A percentile compares a stretch with the other conserved stretches of the same genome.
These are phyloP conservation scores for Platysteira castanea DNA, from an alignment of 2,113 vertebrate genomes.

Conservation along the genomic window DNA sequence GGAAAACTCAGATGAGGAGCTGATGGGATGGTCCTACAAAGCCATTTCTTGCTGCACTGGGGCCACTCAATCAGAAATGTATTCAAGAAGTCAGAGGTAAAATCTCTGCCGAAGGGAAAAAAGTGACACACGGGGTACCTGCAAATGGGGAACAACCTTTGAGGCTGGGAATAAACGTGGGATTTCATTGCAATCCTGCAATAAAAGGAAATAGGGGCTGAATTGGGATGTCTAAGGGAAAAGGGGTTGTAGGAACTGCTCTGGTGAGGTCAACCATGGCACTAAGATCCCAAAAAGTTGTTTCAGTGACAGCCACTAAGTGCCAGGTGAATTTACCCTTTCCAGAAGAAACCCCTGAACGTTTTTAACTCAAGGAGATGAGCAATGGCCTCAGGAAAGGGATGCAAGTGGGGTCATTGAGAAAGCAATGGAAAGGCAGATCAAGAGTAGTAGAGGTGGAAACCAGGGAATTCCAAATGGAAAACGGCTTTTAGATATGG, in stretches of 20 bases:
- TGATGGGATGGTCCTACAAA: neutral
- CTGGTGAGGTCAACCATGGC: neutral
- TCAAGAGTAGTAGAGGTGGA: neutral
- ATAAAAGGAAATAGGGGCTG: neutral
- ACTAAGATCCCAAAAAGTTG: neutral
- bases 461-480: neutral
- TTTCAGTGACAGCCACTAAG: neutral
- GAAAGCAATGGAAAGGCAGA: neutral
- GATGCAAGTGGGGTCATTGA: neutral
- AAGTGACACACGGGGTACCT: neutral
- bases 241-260: neutral
- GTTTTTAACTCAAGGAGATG: neutral
- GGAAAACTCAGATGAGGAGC: neutral
- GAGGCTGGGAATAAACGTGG: neutral
- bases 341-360: neutral
- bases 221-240: neutral
- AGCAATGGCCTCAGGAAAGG: neutral
- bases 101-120: neutral
- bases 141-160: neutral
- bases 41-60: accelerated
- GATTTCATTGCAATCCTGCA: neutral
- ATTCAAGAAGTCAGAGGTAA: neutral
- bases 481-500: neutral
- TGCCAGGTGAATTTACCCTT: neutral
- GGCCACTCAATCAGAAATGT: neutral